Evolutionary conservation across 2,797 vertebrate genomes (phyloP), one percentile per base, ranked within the genome.

Genomic region (Squalus acanthias): DNA sequence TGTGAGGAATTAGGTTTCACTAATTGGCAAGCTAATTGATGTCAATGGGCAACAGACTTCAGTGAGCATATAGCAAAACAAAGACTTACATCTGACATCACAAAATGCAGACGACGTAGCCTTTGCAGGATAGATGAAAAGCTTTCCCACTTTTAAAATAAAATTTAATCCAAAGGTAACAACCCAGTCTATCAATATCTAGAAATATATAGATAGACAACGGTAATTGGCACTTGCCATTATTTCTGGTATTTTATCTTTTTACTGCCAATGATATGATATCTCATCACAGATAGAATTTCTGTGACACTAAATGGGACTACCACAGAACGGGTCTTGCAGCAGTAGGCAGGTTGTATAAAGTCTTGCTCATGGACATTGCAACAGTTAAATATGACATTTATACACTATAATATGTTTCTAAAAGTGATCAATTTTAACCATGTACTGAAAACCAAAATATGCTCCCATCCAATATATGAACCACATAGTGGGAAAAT

Each of bases 21-120:
- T 63, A 65, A 65, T 85, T 85, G 89, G 57, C 26, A 92, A 65
- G 60, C 89, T 92, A 92, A 91, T 63, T 63, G 53, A 91, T 91
- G 10, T 92, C 89, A 92, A 65, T 92, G 3, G 26, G 60, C 57
- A 92, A 92, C 33, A 92, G 57, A 92, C 60, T 65, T 92, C 89
- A 91, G 57, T 91, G 88, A 91, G 24, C 88, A 92, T 33, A 63
- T 57, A 29, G 63, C 60, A 65, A 92, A 65, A 17, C 12, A 92
- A 91, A 60, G 53, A 2, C 24, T 29, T 33, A 50, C 24, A 57
- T 12, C 26, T 9, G 26, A 88, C 26, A 57, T 24, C 26, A 88
- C 87, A 57, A 24, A 8, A 3, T 88, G 87, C 87, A 57, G 87
- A 29, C 46, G 65, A 17, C 20, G n/a, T 29, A 65, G 60, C 17